Percentiles rank a stretch among this genome's conserved stretches.
Evolutionary conservation across 2,113 vertebrate species (phyloP).

Genomic region (Hystrix brachyura): DNA sequence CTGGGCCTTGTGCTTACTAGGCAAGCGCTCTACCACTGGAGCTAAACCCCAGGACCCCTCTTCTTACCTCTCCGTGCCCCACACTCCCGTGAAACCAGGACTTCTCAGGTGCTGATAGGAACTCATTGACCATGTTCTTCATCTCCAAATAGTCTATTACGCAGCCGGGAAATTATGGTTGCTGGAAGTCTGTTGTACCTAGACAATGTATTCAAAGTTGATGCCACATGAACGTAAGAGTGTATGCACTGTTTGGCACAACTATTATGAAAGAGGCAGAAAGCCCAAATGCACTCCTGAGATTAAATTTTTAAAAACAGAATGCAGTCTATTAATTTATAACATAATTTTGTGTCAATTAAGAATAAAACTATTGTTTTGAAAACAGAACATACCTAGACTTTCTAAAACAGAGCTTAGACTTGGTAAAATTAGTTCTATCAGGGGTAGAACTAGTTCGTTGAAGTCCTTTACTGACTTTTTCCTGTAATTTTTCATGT

Average conservation of each 20-base stretch:
- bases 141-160: neutral
- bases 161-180: neutral
- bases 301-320: neutral
- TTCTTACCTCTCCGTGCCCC: fast-evolving
- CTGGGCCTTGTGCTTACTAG: too few species aligned
- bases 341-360: neutral
- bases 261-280: neutral
- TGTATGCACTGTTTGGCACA: neutral
- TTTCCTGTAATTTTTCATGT: neutral
- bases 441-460: neutral
- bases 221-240: neutral
- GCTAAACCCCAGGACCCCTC: too few species aligned
- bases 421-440: neutral
- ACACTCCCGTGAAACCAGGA: fast-evolving
- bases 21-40: too few species aligned
- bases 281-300: neutral
- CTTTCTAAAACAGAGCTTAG: neutral
- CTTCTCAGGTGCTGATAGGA: neutral
- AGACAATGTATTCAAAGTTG: neutral
- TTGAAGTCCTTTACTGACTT: neutral
- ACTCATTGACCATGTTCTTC: neutral
- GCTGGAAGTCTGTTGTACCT: neutral
- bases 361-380: slow-evolving; percentile 12
- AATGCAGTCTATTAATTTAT: neutral
- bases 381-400: neutral